Conservation (phyloP, 92 coral and sea anemone species). For the Scolanthus callimorphus region DNA sequence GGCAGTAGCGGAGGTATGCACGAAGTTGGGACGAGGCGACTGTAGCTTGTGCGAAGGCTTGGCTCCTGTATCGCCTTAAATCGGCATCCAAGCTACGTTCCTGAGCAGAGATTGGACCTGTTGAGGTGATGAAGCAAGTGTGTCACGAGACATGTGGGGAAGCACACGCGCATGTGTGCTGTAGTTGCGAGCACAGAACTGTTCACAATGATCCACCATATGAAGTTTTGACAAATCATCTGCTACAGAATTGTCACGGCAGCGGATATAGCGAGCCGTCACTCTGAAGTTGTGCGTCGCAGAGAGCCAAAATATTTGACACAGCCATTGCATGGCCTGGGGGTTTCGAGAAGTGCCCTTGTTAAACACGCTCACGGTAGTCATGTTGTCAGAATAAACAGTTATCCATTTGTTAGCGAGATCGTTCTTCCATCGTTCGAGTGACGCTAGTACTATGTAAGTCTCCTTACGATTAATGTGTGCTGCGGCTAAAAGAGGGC, state of each 20-base stretch:
- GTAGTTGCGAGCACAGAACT: too few species aligned
- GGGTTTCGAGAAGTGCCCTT: conserved; percentile 23
- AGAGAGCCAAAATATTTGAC: conserved; percentile 30
- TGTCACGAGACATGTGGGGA: not conserved
- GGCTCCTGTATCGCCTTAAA: not conserved
- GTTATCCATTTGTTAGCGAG: conserved; percentile 2
- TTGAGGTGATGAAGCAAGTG: not conserved
- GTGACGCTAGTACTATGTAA: conserved; percentile 4
- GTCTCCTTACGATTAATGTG: too few species aligned
- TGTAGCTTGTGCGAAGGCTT: not conserved
- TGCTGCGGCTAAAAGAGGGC: not conserved
- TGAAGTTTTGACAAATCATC: conserved; percentile 34
- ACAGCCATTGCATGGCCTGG: conserved; percentile 20
- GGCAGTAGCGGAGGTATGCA: conserved; percentile 28
- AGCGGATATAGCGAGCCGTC: conserved; percentile 14
- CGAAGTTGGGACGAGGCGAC: conserved; percentile 10
- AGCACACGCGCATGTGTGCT: too few species aligned
- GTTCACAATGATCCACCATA: too few species aligned
- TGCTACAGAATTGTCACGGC: conserved; percentile 15
- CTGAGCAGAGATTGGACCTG: not conserved
- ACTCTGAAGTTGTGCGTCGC: conserved; percentile 29
- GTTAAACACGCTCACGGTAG: conserved; percentile 15
- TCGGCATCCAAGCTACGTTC: not conserved
- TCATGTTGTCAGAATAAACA: conserved; percentile 21
- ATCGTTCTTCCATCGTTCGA: conserved; percentile 6